Base-by-base conservation (phyloP, 2,888 invertebrate species). In the Rhabditoides inermis region DNA sequence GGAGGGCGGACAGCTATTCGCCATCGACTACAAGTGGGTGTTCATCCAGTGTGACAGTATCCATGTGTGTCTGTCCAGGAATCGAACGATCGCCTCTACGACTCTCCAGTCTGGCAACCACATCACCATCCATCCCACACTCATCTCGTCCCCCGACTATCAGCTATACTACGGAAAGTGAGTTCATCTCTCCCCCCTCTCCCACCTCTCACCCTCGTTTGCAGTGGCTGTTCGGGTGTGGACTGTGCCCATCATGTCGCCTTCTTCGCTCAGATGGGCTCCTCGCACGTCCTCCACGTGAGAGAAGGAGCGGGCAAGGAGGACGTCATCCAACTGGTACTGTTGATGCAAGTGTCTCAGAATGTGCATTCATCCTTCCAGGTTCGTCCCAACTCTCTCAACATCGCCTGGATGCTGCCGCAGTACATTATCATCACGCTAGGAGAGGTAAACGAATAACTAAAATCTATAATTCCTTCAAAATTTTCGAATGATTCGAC, bases 341-440 rank as follows among this genome's bases (percentile, higher is more conserved):
- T 7, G 10, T n/a, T n/a, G 7, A 10, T 7, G 18, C 10, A 20
- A 20, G 7, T 10, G 20, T n/a, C 18, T n/a, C 32, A 6, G 3
- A 30, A 5, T 20, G 6, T 18, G 2, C 15, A 22, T 25, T 2
- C 7, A 7, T 46, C 6, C 18, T 10, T 15, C 5, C 20, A 63
- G 65, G 70, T 73, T 15, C 65, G 65, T 6, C 61, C 62, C 2
- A 73, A 73, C 54, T 55, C 61, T 3, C 66, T 73, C 44, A 63
- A 59, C 50, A 70, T 73, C 27, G 59, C 70, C 12, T 73, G 72
- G 86, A 84, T 90, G 70, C 75, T 94, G 22, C 94, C 94, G 0
- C 95, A 95, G 77, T 92, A 91, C 76, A 79, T 92, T 45, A 81
- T 92, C 18, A 86, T 98, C 71, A 91, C 94, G 0, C 84, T 86